Evolutionary conservation across 1,140 invertebrate genomes (phyloP).

Genomic region (Drosophila tristis): DNA sequence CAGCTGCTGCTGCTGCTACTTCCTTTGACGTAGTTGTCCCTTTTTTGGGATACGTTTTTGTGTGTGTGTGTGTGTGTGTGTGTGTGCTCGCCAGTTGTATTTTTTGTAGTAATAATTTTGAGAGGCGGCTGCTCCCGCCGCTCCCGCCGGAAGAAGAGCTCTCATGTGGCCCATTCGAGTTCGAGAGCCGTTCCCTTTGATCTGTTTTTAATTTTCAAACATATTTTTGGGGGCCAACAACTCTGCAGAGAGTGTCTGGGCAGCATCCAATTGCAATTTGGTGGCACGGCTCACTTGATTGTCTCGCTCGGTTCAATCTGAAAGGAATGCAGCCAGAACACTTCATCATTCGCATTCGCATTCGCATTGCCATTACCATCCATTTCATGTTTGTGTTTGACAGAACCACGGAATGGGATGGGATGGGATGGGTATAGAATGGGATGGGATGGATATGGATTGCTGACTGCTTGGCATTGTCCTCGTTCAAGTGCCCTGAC

Average conservation of each 20-base stretch:
- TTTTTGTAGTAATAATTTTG: conserved; percentile 74
- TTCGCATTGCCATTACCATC: conserved; percentile 8
- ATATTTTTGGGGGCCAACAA: conserved; percentile 44
- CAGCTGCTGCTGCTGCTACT: conserved; percentile 31
- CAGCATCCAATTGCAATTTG: conserved; percentile 44
- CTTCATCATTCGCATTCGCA: conserved; percentile 59
- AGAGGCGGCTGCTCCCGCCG: conserved; percentile 47
- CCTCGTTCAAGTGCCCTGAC: conserved; percentile 51
- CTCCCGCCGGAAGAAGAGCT: conserved; percentile 65
- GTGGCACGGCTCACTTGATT: conserved; percentile 30
- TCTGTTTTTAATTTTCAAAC: conserved; percentile 79
- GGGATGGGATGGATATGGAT: no score
- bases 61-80: conserved; percentile 14
- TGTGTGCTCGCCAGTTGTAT: conserved; percentile 24
- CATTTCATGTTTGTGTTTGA: conserved; percentile 57
- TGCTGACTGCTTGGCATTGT: conserved; percentile 67
- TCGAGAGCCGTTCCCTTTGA: conserved; percentile 60
- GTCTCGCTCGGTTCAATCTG: conserved; percentile 61
- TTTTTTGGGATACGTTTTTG: conserved; percentile 30
- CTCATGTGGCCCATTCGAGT: conserved; percentile 62
- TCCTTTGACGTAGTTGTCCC: conserved; percentile 71
- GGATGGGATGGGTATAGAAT: not conserved
- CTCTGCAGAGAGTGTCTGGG: conserved; percentile 9
- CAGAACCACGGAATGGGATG: conserved; percentile 21
- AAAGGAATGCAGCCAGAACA: conserved; percentile 70